These are phyloP conservation scores for Drosophila punjabiensis DNA, from an alignment of 1,140 invertebrate species.

Conservation along the genomic window DNA sequence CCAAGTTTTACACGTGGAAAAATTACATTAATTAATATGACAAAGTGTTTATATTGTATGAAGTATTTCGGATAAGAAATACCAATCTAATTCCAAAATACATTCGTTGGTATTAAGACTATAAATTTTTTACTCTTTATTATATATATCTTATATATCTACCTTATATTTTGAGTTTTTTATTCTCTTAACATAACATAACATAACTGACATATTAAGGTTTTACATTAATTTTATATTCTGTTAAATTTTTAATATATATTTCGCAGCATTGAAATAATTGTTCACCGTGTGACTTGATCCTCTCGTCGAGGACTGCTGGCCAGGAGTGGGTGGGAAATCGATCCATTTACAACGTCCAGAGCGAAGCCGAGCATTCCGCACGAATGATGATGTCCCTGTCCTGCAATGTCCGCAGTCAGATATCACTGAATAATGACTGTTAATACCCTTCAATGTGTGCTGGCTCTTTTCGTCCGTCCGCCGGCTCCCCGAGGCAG, in stretches of 20 bases:
- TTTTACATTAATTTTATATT: background rate
- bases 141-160: too few relatives aligned
- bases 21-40: background rate
- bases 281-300: conserved; percentile 52
- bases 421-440: conserved; percentile 85
- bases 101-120: background rate
- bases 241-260: background rate
- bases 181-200: too few relatives aligned
- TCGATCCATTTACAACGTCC: conserved; percentile 75
- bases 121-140: background rate
- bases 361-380: conserved; percentile 59
- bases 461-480: conserved; percentile 17
- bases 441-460: conserved; percentile 85
- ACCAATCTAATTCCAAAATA: background rate
- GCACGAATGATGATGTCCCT: conserved; percentile 82
- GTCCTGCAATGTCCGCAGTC: conserved; percentile 80
- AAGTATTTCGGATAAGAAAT: background rate
- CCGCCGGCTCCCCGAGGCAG: conserved; percentile 28
- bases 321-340: conserved; percentile 34
- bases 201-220: too few relatives aligned
- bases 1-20: conserved; percentile 9
- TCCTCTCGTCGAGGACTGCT: conserved; percentile 47
- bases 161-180: too few relatives aligned
- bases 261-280: too few relatives aligned
- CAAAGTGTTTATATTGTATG: background rate